Conservation (phyloP, 2,888 invertebrate species). For the Pyrochroa serraticornis region DNA sequence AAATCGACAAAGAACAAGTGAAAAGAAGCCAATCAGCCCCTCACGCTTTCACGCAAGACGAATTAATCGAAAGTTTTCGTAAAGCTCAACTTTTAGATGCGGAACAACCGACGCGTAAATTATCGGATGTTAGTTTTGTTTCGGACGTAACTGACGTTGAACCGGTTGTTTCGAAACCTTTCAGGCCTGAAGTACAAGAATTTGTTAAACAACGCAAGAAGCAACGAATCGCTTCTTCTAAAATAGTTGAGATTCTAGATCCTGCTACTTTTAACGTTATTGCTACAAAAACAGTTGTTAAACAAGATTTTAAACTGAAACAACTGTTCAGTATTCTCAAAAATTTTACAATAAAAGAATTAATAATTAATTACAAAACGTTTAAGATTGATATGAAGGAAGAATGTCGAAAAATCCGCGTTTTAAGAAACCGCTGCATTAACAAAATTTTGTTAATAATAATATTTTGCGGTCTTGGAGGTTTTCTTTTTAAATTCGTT, state of each 20-base stretch:
- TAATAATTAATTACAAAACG: slow-evolving; percentile 62
- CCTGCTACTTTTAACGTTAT: slow-evolving; percentile 52
- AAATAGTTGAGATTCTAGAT: slow-evolving; percentile 52
- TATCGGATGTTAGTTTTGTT: slow-evolving; percentile 42
- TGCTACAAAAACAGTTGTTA: slow-evolving; percentile 40
- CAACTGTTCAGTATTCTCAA: slow-evolving; percentile 43
- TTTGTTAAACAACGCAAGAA: slow-evolving; percentile 45
- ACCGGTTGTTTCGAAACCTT: slow-evolving; percentile 40
- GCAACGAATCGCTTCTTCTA: slow-evolving; percentile 43
- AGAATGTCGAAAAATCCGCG: slow-evolving; percentile 63
- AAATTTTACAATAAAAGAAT: slow-evolving; percentile 54
- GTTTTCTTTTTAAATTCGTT: slow-evolving; percentile 78
- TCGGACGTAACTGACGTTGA: slow-evolving; percentile 35
- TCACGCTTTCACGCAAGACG: slow-evolving; percentile 63
- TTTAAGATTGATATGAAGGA: slow-evolving; percentile 65
- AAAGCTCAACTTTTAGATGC: slow-evolving; percentile 56
- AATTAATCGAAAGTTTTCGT: slow-evolving; percentile 62
- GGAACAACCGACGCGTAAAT: slow-evolving; percentile 48
- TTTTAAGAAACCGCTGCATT: slow-evolving; percentile 70
- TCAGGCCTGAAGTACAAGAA: slow-evolving; percentile 51
- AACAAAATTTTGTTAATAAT: slow-evolving; percentile 72
- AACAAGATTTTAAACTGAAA: slow-evolving; percentile 39
- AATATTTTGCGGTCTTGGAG: slow-evolving; percentile 76
- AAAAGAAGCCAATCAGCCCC: slow-evolving; percentile 66
- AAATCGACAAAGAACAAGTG: slow-evolving; percentile 45